phyloP scores from a whole-genome alignment of 2,797 vertebrate genomes.

The Dendrocincla tyrannina region DNA sequence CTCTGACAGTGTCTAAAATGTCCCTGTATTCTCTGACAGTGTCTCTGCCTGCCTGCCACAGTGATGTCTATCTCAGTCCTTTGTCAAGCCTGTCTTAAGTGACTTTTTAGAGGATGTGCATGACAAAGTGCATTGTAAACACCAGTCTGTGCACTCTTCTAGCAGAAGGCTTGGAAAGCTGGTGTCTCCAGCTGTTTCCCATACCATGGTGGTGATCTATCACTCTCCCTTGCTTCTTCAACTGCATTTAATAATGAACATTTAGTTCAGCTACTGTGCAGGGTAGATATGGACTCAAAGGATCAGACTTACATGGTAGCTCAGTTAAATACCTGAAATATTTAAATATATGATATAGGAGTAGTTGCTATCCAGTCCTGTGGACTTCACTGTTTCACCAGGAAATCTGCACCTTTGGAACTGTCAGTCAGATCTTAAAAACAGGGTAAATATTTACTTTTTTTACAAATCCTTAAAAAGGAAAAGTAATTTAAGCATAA shows the following conservation, averaged over 20 bases:
- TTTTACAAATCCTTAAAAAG: neutral
- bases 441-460: neutral
- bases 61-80: neutral
- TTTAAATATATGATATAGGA: neutral
- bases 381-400: neutral
- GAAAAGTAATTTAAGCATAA: neutral
- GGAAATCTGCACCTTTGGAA: neutral
- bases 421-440: neutral
- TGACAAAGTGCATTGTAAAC: neutral
- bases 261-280: neutral
- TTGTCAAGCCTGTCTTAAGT: neutral
- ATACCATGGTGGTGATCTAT: neutral
- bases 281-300: neutral
- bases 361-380: neutral
- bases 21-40: neutral
- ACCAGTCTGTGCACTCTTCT: fast-evolving
- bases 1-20: neutral
- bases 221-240: neutral
- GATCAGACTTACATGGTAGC: neutral
- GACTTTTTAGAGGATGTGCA: neutral
- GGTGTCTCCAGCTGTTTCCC: neutral
- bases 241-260: neutral
- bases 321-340: neutral
- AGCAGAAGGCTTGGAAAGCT: neutral
- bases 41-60: neutral